phyloP scores from a whole-genome alignment of 2,888 invertebrate species.

The Brassicogethes aeneus region DNA sequence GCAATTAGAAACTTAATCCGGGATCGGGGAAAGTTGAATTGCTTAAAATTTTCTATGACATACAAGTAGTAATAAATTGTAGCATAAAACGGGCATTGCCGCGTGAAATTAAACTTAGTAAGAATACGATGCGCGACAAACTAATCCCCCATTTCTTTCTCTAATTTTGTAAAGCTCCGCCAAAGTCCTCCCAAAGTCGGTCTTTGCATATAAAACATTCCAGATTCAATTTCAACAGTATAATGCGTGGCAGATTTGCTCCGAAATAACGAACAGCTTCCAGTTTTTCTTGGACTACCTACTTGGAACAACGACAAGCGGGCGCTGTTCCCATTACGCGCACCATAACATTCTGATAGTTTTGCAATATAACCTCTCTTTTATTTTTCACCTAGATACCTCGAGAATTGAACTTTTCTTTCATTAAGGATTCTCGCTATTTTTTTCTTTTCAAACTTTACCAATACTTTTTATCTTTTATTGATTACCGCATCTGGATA shows the following conservation, averaged over 20 bases:
- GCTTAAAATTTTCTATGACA: constrained; percentile 3
- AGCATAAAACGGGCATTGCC: constrained; percentile 31
- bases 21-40: not conserved
- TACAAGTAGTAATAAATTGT: constrained; percentile 29
- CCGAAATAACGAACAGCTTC: not conserved
- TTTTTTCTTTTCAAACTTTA: no score
- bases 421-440: no score
- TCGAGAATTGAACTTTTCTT: no score
- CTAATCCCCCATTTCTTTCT: constrained; percentile 40
- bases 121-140: constrained; percentile 35
- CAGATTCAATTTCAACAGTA: constrained; percentile 33
- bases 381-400: no score
- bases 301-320: not conserved
- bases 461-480: no score
- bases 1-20: constrained; percentile 1
- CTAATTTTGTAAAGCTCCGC: constrained; percentile 36
- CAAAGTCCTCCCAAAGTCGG: constrained; percentile 33
- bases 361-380: no score
- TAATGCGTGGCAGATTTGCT: constrained; percentile 15
- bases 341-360: not conserved
- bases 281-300: not conserved
- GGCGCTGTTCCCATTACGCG: not conserved
- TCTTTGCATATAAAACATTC: constrained; percentile 39
- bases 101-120: constrained; percentile 37
- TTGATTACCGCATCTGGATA: no score